A percentile compares a stretch with the other conserved stretches of the same genome.
phyloP scores from a whole-genome alignment of 2,797 vertebrate species.

The Paratrypauchen microcephalus region DNA sequence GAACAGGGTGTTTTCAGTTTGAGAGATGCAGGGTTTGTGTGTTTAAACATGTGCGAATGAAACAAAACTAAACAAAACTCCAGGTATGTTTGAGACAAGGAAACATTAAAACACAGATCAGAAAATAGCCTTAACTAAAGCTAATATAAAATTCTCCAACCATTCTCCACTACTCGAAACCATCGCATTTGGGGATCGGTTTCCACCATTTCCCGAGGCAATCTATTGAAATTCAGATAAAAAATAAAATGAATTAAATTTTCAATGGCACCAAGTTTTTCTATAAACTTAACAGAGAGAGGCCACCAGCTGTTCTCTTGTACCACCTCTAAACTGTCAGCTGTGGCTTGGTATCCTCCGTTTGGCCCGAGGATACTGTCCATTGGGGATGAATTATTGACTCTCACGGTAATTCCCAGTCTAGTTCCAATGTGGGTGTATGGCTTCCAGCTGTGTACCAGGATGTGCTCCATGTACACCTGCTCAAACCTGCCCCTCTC shows the following conservation, averaged over 20 bases:
- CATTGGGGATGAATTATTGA: slow-evolving; percentile 65
- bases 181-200: too few species aligned
- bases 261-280: slow-evolving; percentile 12
- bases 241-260: slow-evolving; percentile 2
- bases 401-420: slow-evolving; percentile 39
- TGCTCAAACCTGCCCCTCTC: slow-evolving; percentile 46
- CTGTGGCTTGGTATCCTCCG: slow-evolving; percentile 35
- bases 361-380: slow-evolving; percentile 42
- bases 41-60: too few species aligned
- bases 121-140: too few species aligned
- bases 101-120: too few species aligned
- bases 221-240: not conserved
- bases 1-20: too few species aligned
- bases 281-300: slow-evolving; percentile 34
- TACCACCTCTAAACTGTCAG: slow-evolving; percentile 47
- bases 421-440: slow-evolving; percentile 48
- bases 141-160: too few species aligned
- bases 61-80: too few species aligned
- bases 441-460: slow-evolving; percentile 60
- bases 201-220: not conserved
- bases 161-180: too few species aligned
- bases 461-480: slow-evolving; percentile 26
- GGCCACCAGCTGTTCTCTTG: slow-evolving; percentile 42
- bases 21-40: too few species aligned
- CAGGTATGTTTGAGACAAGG: too few species aligned